Evolutionary conservation across 2,113 vertebrate genomes (phyloP).

Genomic region (Cyrtonyx montezumae): DNA sequence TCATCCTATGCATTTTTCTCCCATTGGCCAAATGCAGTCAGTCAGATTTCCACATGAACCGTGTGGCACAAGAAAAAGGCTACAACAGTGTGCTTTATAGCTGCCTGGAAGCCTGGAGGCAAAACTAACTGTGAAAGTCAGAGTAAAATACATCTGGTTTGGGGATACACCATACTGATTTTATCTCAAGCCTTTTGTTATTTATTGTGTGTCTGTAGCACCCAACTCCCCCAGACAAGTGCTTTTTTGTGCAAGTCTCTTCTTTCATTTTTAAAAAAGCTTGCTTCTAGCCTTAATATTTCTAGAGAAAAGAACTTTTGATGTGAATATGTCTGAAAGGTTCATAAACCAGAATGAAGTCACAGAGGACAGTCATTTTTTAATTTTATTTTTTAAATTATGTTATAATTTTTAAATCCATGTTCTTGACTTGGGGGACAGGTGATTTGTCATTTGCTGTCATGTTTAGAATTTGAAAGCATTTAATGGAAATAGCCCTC

Average conservation of each 20-base stretch:
- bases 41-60: not conserved
- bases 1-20: not conserved
- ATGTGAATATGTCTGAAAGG: not conserved
- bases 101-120: not conserved
- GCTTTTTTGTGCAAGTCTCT: not conserved
- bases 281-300: not conserved
- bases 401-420: not conserved
- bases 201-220: not conserved
- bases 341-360: not conserved
- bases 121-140: not conserved
- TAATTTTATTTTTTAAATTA: not conserved
- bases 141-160: conserved; percentile 3
- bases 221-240: not conserved
- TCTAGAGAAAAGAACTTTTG: not conserved
- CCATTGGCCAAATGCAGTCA: not conserved
- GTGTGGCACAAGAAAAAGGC: not conserved
- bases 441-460: not conserved
- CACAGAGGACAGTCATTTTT: not conserved
- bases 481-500: not conserved
- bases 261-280: not conserved
- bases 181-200: not conserved
- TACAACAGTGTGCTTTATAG: not conserved
- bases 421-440: not conserved
- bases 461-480: not conserved
- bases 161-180: not conserved